phyloP scores from a whole-genome alignment of 2,888 invertebrate genomes.

The Andricus curvator region DNA sequence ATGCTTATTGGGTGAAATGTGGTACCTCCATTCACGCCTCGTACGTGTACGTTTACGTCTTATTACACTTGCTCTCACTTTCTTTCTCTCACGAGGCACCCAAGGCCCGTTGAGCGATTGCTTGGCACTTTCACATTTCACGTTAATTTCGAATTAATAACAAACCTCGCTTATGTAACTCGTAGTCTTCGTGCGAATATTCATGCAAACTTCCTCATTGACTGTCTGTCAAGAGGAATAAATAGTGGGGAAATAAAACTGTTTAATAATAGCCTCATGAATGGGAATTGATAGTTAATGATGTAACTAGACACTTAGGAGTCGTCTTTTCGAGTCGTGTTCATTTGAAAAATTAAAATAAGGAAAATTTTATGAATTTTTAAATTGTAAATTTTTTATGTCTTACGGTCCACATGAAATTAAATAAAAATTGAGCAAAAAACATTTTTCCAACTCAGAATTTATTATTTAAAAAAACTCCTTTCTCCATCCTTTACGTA shows the following conservation, averaged over 20 bases:
- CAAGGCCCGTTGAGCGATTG: slow-evolving; percentile 41
- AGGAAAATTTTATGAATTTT: slow-evolving; percentile 49
- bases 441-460: too few species aligned
- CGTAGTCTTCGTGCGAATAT: slow-evolving; percentile 35
- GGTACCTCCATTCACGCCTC: slow-evolving; percentile 42
- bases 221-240: not conserved
- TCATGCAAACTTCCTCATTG: slow-evolving; percentile 11
- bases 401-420: too few species aligned
- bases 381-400: too few species aligned
- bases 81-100: slow-evolving; percentile 63
- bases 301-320: not conserved
- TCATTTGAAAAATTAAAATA: slow-evolving; percentile 43
- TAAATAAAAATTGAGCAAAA: too few species aligned
- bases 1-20: slow-evolving; percentile 38
- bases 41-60: slow-evolving; percentile 50
- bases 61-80: slow-evolving; percentile 64
- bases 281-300: slow-evolving; percentile 36
- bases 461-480: too few species aligned
- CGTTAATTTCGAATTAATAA: slow-evolving; percentile 70
- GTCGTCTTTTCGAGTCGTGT: not conserved
- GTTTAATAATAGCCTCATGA: slow-evolving; percentile 47
- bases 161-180: slow-evolving; percentile 61
- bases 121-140: slow-evolving; percentile 71
- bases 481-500: too few species aligned
- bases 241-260: slow-evolving; percentile 29